Percentiles rank a stretch among this genome's conserved stretches.
These are phyloP conservation scores for Sinotaia quadrata DNA, from an alignment of 2,888 invertebrate species.

Conservation along the genomic window DNA sequence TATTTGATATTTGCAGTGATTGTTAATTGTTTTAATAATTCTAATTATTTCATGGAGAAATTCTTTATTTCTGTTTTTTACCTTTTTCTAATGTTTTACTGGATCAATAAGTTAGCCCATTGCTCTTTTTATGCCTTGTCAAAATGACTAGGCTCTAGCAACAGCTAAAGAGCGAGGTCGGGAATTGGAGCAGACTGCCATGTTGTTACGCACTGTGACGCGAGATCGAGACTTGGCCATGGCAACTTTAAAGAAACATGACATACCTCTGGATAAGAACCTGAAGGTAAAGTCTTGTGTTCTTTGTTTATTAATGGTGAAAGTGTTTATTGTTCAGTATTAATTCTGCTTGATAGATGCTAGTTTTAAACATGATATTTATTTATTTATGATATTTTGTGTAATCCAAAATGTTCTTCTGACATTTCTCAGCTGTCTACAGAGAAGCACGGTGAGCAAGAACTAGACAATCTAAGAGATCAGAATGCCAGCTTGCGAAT, in stretches of 20 bases:
- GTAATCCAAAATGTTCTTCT: too few species aligned
- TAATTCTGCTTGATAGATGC: too few species aligned
- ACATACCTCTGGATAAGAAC: conserved; percentile 59
- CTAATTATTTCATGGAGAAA: too few species aligned
- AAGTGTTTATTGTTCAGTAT: too few species aligned
- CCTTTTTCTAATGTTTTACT: too few species aligned
- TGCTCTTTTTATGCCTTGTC: too few species aligned
- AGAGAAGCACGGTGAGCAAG: conserved; percentile 31
- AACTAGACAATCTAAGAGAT: conserved; percentile 53
- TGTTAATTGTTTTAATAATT: too few species aligned
- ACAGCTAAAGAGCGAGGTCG: conserved; percentile 57
- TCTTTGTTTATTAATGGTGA: neutral
- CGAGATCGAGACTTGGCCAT: conserved; percentile 61
- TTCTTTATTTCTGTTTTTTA: too few species aligned
- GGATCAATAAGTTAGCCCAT: too few species aligned
- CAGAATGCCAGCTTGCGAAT: conserved; percentile 65
- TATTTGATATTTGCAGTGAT: too few species aligned
- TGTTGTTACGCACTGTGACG: conserved; percentile 54
- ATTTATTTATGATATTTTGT: too few species aligned
- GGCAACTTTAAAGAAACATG: conserved; percentile 60
- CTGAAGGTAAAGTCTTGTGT: conserved; percentile 50
- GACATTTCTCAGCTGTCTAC: neutral
- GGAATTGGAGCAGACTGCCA: conserved; percentile 58
- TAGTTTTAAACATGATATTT: too few species aligned
- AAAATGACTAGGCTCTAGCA: conserved; percentile 61